Percentiles rank a stretch among this genome's conserved stretches.
Conservation (phyloP, 1,140 invertebrate species). For the Popillia japonica region DNA sequence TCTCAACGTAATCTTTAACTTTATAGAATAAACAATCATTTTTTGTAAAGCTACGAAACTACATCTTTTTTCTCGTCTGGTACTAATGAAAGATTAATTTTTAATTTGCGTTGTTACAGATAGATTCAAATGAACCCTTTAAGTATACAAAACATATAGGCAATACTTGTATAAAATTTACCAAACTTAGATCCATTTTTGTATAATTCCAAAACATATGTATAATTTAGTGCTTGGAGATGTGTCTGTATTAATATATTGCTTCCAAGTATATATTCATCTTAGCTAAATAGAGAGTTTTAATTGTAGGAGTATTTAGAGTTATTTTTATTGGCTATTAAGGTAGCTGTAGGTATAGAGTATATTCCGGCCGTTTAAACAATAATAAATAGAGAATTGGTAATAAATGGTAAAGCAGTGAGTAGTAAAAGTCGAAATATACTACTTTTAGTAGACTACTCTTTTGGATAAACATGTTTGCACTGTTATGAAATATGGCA, state of each 20-base stretch:
- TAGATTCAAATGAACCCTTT: neutral
- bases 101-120: slow-evolving; percentile 11
- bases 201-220: neutral
- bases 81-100: slow-evolving; percentile 24
- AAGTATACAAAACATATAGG: neutral
- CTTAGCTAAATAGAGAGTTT: neutral
- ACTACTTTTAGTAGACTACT: no score
- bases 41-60: no score
- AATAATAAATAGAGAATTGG: neutral
- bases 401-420: no score
- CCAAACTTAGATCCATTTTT: neutral
- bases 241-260: neutral
- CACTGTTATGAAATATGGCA: no score
- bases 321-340: neutral
- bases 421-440: no score
- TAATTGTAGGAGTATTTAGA: neutral
- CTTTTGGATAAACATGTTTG: no score
- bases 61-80: no score
- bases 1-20: no score
- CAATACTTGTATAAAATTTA: neutral
- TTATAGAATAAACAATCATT: no score
- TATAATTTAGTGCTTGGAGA: neutral
- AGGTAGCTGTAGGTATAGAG: slow-evolving; percentile 1
- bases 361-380: neutral
- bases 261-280: neutral